Percentiles rank a stretch among this genome's conserved stretches.
phyloP scores from a whole-genome alignment of 35 echinoderm and acorn worm species.

The Ophiothrix spiculata region DNA sequence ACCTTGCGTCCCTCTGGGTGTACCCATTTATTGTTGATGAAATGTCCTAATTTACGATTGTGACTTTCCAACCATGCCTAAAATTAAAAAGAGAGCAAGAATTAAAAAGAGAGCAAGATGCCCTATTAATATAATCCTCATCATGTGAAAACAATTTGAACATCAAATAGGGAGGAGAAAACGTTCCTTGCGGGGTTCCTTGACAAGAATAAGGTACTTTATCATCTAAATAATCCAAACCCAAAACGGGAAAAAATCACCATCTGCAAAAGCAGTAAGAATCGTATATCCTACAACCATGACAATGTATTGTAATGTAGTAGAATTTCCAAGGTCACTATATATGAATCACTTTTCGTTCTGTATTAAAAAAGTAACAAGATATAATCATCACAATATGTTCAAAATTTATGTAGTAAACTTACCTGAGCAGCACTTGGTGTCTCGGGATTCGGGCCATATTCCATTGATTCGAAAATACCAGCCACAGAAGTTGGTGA shows the following conservation, averaged over 20 bases:
- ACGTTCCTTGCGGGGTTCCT: background rate
- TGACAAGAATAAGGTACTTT: too few species aligned
- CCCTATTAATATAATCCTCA: too few species aligned
- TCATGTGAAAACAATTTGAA: too few species aligned
- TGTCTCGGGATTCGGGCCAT: conserved; percentile 88
- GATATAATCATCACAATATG: background rate
- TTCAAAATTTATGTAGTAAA: background rate
- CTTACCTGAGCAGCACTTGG: conserved; percentile 76
- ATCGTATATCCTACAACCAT: too few species aligned
- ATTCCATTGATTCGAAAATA: conserved; percentile 92
- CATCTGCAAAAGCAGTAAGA: too few species aligned
- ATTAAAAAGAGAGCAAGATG: too few species aligned
- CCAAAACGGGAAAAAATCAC: too few species aligned
- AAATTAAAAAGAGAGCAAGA: background rate
- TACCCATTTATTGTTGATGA: conserved; percentile 99
- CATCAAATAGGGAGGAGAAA: too few species aligned
- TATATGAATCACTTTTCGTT: background rate
- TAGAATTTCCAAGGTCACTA: background rate
- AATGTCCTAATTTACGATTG: conserved; percentile 85
- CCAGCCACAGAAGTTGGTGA: conserved; percentile 59
- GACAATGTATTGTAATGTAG: too few species aligned
- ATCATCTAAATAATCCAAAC: too few species aligned
- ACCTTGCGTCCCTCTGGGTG: conserved; percentile 66
- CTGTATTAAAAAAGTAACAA: background rate
- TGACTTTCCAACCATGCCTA: conserved; percentile 97